Evolutionary conservation across 1,140 invertebrate genomes (phyloP).

Genomic region (Drosophila yakuba): DNA sequence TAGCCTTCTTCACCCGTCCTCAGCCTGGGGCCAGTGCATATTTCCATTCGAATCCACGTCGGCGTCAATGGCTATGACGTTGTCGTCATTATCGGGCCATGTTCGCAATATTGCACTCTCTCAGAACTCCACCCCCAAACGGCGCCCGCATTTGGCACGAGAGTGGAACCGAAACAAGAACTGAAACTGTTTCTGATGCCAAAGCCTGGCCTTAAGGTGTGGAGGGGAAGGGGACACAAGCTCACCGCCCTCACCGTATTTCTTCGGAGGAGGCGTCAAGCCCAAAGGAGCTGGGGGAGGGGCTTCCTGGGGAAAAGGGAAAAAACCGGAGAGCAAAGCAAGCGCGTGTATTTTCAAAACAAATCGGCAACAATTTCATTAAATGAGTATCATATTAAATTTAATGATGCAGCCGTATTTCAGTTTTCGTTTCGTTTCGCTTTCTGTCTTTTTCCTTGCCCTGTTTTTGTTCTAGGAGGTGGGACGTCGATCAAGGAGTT

Average conservation of each 20-base stretch:
- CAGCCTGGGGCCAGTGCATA: constrained; percentile 69
- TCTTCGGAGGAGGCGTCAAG: constrained; percentile 67
- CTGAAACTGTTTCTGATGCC: constrained; percentile 15
- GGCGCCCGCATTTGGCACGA: constrained; percentile 59
- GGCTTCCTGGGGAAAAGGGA: not conserved
- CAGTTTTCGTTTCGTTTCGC: constrained; percentile 84
- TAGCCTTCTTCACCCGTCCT: constrained; percentile 8
- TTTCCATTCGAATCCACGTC: constrained; percentile 63
- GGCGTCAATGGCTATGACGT: constrained; percentile 47
- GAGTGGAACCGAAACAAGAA: constrained; percentile 19
- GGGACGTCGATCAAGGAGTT: constrained; percentile 10
- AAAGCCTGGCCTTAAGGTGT: constrained; percentile 4
- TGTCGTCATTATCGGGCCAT: constrained; percentile 79
- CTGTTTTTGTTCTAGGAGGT: constrained; percentile 61
- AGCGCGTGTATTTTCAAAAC: constrained; percentile 84
- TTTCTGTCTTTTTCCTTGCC: constrained; percentile 46
- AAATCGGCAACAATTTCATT: constrained; percentile 85
- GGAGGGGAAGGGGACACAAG: constrained; percentile 9
- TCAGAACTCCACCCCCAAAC: constrained; percentile 41
- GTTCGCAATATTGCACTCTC: constrained; percentile 82
- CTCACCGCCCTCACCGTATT: constrained; percentile 36
- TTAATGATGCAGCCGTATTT: constrained; percentile 85
- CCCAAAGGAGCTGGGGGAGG: constrained; percentile 35
- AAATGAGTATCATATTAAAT: constrained; percentile 85
- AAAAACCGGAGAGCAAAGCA: constrained; percentile 23